Evolutionary conservation across 2,888 invertebrate species (phyloP), one percentile per base, ranked within the genome.

Genomic region (Poecilobothrus nobilitatus): DNA sequence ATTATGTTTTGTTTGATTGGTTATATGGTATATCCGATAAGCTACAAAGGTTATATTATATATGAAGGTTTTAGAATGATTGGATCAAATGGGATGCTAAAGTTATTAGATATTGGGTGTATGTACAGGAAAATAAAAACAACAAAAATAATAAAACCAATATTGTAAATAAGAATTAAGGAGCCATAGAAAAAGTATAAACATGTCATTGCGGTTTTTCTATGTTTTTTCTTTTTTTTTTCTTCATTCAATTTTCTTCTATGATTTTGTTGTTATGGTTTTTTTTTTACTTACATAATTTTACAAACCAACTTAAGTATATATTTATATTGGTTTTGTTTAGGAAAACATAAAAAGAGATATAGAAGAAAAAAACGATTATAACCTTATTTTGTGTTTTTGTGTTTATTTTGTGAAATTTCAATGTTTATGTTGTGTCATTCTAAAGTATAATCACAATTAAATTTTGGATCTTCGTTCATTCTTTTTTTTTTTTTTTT

Each of bases 381-480:
- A 53, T 53, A 53, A 53, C 53, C 53, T 53, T 53, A 41, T 41
- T 12, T 53, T 53, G 53, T 53, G 5, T 27, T 2, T 27, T 4
- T 27, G 5, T 27, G 27, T 27, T 4, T 27, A 27, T 27, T 4
- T 27, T 3, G 15, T 2, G 6, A 15, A 53, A 18, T 53, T 6
- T n/a, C 53, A 18, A 53, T 53, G 18, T 53, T 53, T 53, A 53
- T 53, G 53, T 53, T 53, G 15, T 53, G 18, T 53, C 41, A 53
- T 53, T 53, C 53, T 18, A 53, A 53, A 53, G 53, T 53, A n/a
- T n/a, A 53, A 53, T 53, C 53, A 15, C 53, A 53, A 53, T 53
- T 53, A 53, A 53, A 53, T 53, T 53, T 53, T n/a, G n/a, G 12
- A 41, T 41, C 9, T 41, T n/a, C n/a, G n/a, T n/a, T n/a, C n/a